Percentiles rank a stretch among this genome's conserved stretches.
Evolutionary conservation across 2,888 invertebrate genomes (phyloP).

Genomic region (Ophion ventricosus): DNA sequence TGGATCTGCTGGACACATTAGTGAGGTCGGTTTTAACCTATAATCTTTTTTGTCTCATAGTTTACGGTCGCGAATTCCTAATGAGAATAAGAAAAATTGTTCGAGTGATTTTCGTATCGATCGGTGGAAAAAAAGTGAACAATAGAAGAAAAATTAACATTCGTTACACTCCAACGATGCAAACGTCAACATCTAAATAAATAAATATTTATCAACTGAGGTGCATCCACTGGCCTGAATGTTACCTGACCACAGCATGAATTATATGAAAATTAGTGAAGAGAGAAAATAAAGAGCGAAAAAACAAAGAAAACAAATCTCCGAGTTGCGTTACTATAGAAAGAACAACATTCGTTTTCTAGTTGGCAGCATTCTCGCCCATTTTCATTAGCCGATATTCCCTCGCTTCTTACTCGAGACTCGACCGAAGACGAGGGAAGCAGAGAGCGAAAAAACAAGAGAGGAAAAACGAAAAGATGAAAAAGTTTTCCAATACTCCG

Average conservation of each 20-base stretch:
- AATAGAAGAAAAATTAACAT: no score
- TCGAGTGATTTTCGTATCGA: no score
- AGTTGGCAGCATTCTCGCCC: constrained; percentile 58
- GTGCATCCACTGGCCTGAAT: constrained; percentile 43
- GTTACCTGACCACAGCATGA: constrained; percentile 18
- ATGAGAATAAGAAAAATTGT: no score
- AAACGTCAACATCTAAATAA: no score
- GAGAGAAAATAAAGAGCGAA: background rate
- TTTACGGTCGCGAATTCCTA: no score
- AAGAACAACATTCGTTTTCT: constrained; percentile 40
- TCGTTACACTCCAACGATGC: no score
- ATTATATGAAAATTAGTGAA: constrained; percentile 49
- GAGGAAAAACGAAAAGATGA: constrained; percentile 30
- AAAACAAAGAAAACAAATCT: constrained; percentile 19
- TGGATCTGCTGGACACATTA: no score
- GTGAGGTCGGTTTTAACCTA: no score
- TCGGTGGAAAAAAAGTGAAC: no score
- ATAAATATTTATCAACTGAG: no score
- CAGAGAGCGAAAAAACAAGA: constrained; percentile 4
- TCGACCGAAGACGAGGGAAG: constrained; percentile 25
- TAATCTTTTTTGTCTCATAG: no score
- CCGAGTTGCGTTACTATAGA: background rate
- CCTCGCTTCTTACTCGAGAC: constrained; percentile 44
- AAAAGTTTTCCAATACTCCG: constrained; percentile 64
- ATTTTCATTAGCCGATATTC: constrained; percentile 66